Evolutionary conservation across 2,888 invertebrate genomes (phyloP).

Genomic region (Eulithis prunata): DNA sequence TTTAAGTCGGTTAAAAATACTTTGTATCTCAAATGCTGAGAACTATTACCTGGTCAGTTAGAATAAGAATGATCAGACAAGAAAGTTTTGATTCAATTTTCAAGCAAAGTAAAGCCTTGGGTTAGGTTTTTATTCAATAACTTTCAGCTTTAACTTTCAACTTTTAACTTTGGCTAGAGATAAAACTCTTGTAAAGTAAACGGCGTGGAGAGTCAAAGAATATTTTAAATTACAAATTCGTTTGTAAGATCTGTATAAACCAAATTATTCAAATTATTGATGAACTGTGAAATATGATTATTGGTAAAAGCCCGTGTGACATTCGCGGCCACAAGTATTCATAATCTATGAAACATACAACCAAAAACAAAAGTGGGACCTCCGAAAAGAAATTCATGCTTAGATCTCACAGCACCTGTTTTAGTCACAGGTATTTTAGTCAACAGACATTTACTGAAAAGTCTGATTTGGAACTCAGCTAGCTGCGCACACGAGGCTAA

Average conservation of each 20-base stretch:
- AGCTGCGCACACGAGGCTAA: conserved; percentile 27
- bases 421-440: not conserved
- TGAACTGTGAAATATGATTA: no score
- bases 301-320: no score
- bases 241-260: not conserved
- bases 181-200: conserved; percentile 20
- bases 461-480: not conserved
- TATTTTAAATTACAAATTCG: conserved; percentile 10
- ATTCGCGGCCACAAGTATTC: no score
- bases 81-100: conserved; percentile 30
- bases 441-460: conserved; percentile 6
- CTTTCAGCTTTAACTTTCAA: conserved; percentile 15
- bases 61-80: conserved; percentile 24
- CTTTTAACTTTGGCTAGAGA: conserved; percentile 23
- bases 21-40: not conserved
- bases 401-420: no score
- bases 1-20: no score
- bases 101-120: conserved; percentile 23
- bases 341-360: no score
- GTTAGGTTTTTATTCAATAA: conserved; percentile 30
- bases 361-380: no score
- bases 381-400: no score
- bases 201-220: conserved; percentile 10
- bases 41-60: conserved; percentile 6
- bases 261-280: no score